Base-by-base conservation (phyloP, 2,797 vertebrate genomes). In the Leucoraja ocellata region DNA sequence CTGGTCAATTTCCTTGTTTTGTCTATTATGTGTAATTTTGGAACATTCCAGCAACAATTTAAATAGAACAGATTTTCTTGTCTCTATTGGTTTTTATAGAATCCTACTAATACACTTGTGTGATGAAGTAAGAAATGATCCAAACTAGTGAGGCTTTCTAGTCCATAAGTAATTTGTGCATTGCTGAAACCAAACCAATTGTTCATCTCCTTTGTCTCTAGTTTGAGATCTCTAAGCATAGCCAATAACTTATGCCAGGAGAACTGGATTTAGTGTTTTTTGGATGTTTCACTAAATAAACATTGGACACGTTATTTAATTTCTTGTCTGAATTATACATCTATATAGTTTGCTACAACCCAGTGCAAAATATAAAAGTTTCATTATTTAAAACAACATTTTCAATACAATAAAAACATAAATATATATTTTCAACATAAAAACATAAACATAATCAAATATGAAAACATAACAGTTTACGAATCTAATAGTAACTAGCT, bases 1-100 rank as follows among this genome's bases (percentile, higher is more conserved):
- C 36, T 76, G 71, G 73, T 32, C 39, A 92, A 58, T 28, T 74
- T 54, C 68, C 36, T 92, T 54, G 28, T 76, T 73, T 92, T 46
- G 88, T 92, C 10, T 74, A 74, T 76, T 74, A 8, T 23, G 46
- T 25, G 21, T 76, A 76, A 76, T 76, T 92, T 25, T 92, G 46
- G 71, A 92, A 71, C 14, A 88, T 92, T 92, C 39, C 39, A 92
- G 25, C 71, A 76, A 71, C 90, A 91, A 25, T 23, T 73, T 76
- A 74, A 92, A 76, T 13, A 74, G 39, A 39, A 76, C 6, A 76
- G 32, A 68, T 92, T 74, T 92, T 92, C 4, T 92, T 74, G 23
- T 39, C 68, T 46, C 23, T 71, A 4, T 92, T 74, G 68, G 25
- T 7, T 92, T 76, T 39, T 91, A 9, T 74, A 46, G 13, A 84